phyloP scores from a whole-genome alignment of 2,113 vertebrate species.

The Myiopsitta monachus region DNA sequence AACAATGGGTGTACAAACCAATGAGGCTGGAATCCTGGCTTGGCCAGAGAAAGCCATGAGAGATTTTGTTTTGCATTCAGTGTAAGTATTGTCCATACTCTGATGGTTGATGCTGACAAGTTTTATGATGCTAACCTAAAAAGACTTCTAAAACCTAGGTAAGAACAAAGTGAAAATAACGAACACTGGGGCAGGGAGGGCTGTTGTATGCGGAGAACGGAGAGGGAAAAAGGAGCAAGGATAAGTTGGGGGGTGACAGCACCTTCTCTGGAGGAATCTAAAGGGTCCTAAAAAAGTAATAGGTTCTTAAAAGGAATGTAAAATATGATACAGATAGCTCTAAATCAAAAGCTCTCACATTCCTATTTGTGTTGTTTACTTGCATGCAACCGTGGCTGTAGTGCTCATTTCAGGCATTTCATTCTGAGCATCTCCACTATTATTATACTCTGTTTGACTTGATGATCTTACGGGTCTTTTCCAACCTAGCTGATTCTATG shows the following conservation, averaged over 20 bases:
- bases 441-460: background rate
- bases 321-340: background rate
- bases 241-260: background rate
- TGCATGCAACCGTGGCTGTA: background rate
- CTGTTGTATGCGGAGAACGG: background rate
- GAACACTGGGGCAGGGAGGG: rapidly evolving
- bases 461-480: background rate
- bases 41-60: background rate
- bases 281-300: background rate
- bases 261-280: background rate
- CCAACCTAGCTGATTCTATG: background rate
- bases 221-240: background rate
- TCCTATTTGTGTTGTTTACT: background rate
- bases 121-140: background rate
- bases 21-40: background rate
- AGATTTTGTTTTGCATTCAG: background rate
- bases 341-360: background rate
- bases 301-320: too few species aligned
- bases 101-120: rapidly evolving
- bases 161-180: background rate
- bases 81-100: background rate
- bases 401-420: background rate
- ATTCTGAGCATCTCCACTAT: background rate
- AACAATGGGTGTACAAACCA: background rate
- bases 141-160: background rate